phyloP scores from a whole-genome alignment of 2,888 invertebrate species.

The Epinotia demarniana region DNA sequence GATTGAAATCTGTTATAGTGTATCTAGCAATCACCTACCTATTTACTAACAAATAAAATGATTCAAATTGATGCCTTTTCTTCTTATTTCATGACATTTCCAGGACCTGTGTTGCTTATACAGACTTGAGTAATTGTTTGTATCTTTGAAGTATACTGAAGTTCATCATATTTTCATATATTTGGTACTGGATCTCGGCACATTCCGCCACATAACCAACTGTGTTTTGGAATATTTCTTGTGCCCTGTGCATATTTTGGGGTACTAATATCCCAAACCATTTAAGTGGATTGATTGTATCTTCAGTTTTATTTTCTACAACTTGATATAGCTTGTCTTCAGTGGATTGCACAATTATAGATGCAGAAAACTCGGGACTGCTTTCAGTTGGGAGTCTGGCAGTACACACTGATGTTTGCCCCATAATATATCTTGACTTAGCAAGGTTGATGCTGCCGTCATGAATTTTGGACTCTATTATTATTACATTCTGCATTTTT shows the following conservation, averaged over 20 bases:
- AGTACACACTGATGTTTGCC: constrained; percentile 88
- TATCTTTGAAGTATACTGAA: constrained; percentile 64
- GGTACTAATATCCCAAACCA: constrained; percentile 96
- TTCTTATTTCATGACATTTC: background rate
- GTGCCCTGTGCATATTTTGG: constrained; percentile 90
- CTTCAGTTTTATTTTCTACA: constrained; percentile 62
- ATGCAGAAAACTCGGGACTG: constrained; percentile 77
- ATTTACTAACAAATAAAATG: constrained; percentile 48
- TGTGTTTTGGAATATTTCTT: constrained; percentile 89
- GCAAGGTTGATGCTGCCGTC: constrained; percentile 90
- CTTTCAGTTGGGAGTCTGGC: constrained; percentile 89
- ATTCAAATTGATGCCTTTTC: constrained; percentile 37
- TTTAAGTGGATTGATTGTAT: constrained; percentile 87
- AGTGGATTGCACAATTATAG: constrained; percentile 66
- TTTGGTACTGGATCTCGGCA: constrained; percentile 87
- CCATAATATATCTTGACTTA: constrained; percentile 91
- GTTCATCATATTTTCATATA: constrained; percentile 71
- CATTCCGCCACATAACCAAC: constrained; percentile 87
- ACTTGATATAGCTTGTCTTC: constrained; percentile 74
- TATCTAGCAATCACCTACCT: constrained; percentile 48
- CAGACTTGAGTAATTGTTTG: constrained; percentile 53
- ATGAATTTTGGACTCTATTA: constrained; percentile 88
- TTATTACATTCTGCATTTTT: constrained; percentile 87
- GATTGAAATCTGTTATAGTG: constrained; percentile 37
- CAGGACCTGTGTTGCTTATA: background rate